A percentile compares a stretch with the other conserved stretches of the same genome.
phyloP scores from a whole-genome alignment of 2,113 vertebrate species.

The Pelecanus crispus region DNA sequence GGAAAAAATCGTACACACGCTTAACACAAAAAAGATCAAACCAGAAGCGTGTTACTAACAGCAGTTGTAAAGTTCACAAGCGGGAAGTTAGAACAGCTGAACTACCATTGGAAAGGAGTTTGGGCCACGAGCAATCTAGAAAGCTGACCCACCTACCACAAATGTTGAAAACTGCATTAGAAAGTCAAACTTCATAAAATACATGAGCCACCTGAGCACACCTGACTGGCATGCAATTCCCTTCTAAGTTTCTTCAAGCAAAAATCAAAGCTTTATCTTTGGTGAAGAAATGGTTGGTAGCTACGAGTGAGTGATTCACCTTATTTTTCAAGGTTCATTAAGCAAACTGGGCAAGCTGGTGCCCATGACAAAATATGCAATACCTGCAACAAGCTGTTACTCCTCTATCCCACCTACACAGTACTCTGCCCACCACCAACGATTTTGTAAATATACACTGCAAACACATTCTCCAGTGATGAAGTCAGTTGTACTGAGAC shows the following conservation, averaged over 20 bases:
- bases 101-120: too few species aligned
- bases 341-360: background rate
- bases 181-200: background rate
- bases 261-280: background rate
- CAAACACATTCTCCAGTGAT: background rate
- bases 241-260: background rate
- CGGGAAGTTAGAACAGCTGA: background rate
- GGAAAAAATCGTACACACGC: rapidly evolving
- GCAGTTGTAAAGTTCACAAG: background rate
- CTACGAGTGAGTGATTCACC: background rate
- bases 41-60: background rate
- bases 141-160: background rate
- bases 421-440: background rate
- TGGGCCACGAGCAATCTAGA: background rate
- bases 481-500: background rate
- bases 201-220: rapidly evolving
- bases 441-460: background rate
- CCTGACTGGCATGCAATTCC: background rate
- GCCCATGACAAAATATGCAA: background rate
- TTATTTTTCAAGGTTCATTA: background rate
- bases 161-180: background rate
- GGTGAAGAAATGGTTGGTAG: background rate
- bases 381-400: background rate
- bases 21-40: background rate
- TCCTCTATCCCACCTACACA: slow-evolving; percentile 18